Conservation (phyloP, 2,888 invertebrate genomes). For the Endotricha flammealis region DNA sequence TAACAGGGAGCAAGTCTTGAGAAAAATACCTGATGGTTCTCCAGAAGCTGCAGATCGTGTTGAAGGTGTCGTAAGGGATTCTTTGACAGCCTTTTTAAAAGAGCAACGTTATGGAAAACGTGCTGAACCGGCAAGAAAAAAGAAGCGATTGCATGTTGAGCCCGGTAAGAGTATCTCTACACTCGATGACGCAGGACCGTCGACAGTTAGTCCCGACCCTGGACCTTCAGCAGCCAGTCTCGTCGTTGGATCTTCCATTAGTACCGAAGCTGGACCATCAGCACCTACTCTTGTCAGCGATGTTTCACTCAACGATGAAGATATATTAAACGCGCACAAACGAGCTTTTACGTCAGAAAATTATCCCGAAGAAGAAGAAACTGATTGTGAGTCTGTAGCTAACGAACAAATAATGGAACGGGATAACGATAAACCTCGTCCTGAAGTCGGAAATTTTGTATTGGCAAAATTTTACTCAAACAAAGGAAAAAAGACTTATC, state of each 20-base stretch:
- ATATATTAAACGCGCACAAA: too few species aligned
- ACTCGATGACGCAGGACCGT: background rate
- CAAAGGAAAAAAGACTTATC: background rate
- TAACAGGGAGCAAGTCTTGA: conserved; percentile 10
- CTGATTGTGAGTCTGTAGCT: background rate
- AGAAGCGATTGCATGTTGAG: conserved; percentile 9
- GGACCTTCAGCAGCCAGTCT: background rate
- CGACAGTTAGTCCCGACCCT: background rate
- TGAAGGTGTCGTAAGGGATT: conserved; percentile 6
- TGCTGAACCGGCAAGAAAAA: background rate
- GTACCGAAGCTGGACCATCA: background rate
- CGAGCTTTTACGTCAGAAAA: background rate
- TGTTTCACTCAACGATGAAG: too few species aligned
- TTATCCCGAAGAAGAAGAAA: background rate
- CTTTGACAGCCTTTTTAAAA: conserved; percentile 6
- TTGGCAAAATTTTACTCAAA: background rate
- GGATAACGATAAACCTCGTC: too few species aligned
- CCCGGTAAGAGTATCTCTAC: conserved; percentile 13
- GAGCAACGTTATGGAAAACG: conserved; percentile 5
- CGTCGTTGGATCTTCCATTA: background rate
- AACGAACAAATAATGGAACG: background rate
- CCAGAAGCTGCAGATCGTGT: background rate
- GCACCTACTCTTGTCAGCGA: too few species aligned
- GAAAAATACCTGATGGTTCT: conserved; percentile 1
- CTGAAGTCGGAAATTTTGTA: background rate